A percentile compares a stretch with the other conserved stretches of the same genome.
Evolutionary conservation across 2,113 vertebrate genomes (phyloP).

Genomic region (Xyliphius kryptos): DNA sequence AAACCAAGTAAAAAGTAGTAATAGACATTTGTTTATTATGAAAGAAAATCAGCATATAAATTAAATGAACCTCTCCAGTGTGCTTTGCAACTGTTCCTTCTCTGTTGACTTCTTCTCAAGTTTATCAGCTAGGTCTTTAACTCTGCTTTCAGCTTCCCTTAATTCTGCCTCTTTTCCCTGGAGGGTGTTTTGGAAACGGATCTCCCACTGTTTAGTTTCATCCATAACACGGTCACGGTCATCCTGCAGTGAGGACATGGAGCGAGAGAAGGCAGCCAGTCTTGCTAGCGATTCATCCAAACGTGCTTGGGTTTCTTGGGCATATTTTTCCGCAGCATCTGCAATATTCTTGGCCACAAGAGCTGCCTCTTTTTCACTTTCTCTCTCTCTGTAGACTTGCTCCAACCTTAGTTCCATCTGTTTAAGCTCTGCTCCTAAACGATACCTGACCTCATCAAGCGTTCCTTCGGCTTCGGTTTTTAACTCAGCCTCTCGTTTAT

Average conservation of each 20-base stretch:
- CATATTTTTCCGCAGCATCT: slow-evolving; percentile 63
- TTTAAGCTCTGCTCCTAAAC: slow-evolving; percentile 71
- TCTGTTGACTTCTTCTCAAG: slow-evolving; percentile 63
- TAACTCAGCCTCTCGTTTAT: slow-evolving; percentile 61
- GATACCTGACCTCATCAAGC: slow-evolving; percentile 77
- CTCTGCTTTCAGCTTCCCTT: slow-evolving; percentile 67
- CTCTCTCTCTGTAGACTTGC: slow-evolving; percentile 65
- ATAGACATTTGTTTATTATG: too few relatives aligned
- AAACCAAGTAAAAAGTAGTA: too few relatives aligned
- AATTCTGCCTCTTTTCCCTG: slow-evolving; percentile 85
- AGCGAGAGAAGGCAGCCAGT: slow-evolving; percentile 85
- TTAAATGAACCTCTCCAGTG: slow-evolving; percentile 57
- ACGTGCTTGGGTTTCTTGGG: slow-evolving; percentile 69
- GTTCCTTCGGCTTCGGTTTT: slow-evolving; percentile 78
- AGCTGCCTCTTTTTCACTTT: slow-evolving; percentile 62
- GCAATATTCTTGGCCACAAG: slow-evolving; percentile 60
- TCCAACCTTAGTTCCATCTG: slow-evolving; percentile 78
- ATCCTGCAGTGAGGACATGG: slow-evolving; percentile 95
- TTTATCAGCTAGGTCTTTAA: slow-evolving; percentile 65
- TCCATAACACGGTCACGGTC: slow-evolving; percentile 89
- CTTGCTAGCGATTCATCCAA: slow-evolving; percentile 81
- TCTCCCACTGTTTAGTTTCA: slow-evolving; percentile 87
- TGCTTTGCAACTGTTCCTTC: slow-evolving; percentile 70
- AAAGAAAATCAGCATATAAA: not conserved
- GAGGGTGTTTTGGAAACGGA: slow-evolving; percentile 75